Evolutionary conservation across 1,140 invertebrate species (phyloP).

Genomic region (Zophobas atratus): DNA sequence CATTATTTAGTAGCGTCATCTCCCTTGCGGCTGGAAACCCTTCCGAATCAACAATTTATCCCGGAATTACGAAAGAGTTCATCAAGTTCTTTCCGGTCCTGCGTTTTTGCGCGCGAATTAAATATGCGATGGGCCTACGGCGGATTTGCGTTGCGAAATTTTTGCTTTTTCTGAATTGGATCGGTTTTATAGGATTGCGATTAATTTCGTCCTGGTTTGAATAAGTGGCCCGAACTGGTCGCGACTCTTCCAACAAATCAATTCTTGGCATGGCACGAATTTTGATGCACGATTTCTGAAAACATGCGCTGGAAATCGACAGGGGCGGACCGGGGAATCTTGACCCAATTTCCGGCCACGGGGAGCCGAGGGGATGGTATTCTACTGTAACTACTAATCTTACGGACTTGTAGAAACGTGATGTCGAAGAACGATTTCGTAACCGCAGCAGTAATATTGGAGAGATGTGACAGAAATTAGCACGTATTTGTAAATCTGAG

Average conservation of each 20-base stretch:
- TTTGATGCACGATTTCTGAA: constrained; percentile 8
- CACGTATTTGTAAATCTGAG: too few species aligned
- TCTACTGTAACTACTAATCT: too few species aligned
- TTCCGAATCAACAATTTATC: constrained; percentile 38
- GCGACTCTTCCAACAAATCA: constrained; percentile 5
- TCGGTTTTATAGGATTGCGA: constrained; percentile 7
- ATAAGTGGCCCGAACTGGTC: constrained; percentile 13
- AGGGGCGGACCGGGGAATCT: neutral
- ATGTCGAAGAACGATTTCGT: too few species aligned
- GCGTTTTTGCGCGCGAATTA: constrained; percentile 33
- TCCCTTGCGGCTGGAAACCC: constrained; percentile 24
- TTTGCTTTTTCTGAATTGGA: constrained; percentile 39
- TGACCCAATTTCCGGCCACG: constrained; percentile 3
- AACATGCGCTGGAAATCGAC: neutral
- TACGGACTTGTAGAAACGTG: too few species aligned
- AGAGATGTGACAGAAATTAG: too few species aligned
- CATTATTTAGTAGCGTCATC: constrained; percentile 30
- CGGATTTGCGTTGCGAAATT: constrained; percentile 11
- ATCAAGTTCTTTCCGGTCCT: constrained; percentile 37
- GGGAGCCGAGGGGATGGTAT: too few species aligned
- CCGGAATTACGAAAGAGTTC: constrained; percentile 41
- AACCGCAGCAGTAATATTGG: too few species aligned
- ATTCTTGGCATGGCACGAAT: constrained; percentile 9
- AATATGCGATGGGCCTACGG: constrained; percentile 15
- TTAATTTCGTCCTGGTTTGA: constrained; percentile 23